phyloP scores from a whole-genome alignment of 2,113 vertebrate genomes.

The Archilochus colubris region DNA sequence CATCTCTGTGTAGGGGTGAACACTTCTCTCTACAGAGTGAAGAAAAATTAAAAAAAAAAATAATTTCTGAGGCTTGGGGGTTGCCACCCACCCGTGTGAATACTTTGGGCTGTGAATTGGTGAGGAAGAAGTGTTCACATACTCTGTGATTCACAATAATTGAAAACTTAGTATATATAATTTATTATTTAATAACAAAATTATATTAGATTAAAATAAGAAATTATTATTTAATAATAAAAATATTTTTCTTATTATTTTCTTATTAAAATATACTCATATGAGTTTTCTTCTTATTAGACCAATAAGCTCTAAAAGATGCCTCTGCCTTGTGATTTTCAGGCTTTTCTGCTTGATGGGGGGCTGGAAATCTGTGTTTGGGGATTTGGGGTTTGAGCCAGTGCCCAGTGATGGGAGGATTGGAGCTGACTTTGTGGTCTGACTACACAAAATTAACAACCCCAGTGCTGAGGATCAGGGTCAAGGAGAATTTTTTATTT shows the following conservation, averaged over 20 bases:
- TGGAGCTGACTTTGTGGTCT: background rate
- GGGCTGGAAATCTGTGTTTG: background rate
- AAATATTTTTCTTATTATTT: too few relatives aligned
- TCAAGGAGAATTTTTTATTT: background rate
- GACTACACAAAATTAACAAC: constrained; percentile 1
- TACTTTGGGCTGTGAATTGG: background rate
- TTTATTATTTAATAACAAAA: background rate
- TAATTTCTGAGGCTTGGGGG: background rate
- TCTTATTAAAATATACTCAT: too few relatives aligned
- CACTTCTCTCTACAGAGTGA: background rate
- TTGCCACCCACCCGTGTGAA: background rate
- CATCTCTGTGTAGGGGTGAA: background rate
- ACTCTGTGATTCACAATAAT: background rate
- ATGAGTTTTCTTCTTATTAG: background rate
- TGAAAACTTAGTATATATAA: background rate
- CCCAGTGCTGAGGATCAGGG: background rate
- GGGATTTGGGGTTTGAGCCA: background rate
- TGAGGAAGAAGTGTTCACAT: background rate
- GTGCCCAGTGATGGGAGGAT: background rate
- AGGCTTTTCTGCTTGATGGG: background rate
- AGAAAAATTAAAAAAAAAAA: background rate
- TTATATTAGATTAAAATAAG: too few relatives aligned
- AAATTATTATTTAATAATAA: too few relatives aligned
- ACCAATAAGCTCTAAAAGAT: background rate
- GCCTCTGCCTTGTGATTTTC: background rate